phyloP scores from a whole-genome alignment of 2,888 invertebrate species.

The Pyrocoelia pectoralis region DNA sequence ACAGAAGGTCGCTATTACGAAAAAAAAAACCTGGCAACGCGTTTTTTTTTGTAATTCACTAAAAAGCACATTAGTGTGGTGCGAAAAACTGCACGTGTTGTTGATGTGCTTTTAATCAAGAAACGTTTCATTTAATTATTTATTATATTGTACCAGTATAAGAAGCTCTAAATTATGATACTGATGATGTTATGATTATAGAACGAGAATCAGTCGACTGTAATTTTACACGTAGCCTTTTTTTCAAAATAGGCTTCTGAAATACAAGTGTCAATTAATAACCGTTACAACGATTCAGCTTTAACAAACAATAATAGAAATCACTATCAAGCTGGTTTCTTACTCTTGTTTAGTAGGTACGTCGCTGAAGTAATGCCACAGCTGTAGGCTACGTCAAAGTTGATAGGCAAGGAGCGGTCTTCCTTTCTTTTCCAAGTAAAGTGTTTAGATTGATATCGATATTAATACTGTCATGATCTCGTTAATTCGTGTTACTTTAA shows the following conservation, averaged over 20 bases:
- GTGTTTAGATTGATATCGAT: constrained; percentile 27
- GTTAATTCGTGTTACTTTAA: constrained; percentile 31
- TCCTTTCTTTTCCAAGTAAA: constrained; percentile 34
- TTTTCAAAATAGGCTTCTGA: constrained; percentile 1
- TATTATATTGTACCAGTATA: constrained; percentile 16
- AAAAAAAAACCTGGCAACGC: neutral
- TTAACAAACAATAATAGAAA: constrained; percentile 38
- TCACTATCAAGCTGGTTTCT: constrained; percentile 10
- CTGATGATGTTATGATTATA: constrained; percentile 32
- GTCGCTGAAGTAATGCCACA: constrained; percentile 40
- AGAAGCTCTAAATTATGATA: constrained; percentile 4
- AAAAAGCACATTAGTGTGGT: constrained; percentile 1
- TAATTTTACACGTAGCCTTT: constrained; percentile 14
- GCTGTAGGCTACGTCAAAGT: constrained; percentile 43
- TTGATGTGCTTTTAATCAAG: constrained; percentile 35
- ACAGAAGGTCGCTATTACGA: neutral
- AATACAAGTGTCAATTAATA: neutral
- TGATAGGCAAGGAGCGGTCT: constrained; percentile 36
- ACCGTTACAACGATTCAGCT: constrained; percentile 22
- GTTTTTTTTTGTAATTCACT: neutral
- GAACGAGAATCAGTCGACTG: constrained; percentile 8
- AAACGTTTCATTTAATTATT: constrained; percentile 32
- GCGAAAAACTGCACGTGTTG: constrained; percentile 29
- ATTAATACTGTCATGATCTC: constrained; percentile 32
- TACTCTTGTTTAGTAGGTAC: constrained; percentile 35